Evolutionary conservation across 1,140 invertebrate genomes (phyloP), one percentile per base, ranked within the genome.

Genomic region (Drosophila pseudoananassae): DNA sequence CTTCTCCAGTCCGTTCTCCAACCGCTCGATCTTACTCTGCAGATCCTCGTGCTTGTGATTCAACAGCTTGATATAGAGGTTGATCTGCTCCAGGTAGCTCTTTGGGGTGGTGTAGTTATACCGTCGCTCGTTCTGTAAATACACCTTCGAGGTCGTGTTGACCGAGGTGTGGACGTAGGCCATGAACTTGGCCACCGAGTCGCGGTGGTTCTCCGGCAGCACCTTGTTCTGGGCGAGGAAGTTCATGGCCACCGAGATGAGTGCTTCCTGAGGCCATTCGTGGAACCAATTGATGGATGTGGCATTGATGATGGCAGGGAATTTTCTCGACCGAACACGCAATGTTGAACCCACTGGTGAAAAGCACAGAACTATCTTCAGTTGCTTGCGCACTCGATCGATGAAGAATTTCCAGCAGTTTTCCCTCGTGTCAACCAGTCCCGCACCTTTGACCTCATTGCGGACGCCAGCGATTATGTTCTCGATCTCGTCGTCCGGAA

Each of bases 351-450:
- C 98, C 31, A 98, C 97, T 2, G 98, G 98, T 29, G 97, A 98
- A 92, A 98, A 99, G 90, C 97, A 99, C 4, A 99, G 92, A 40
- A 99, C 97, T 49, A 98, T 95, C 93, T 98, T 98, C 10, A 99
- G 92, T 91, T 97, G 95, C 73, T 96, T 95, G 73, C 98, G 94
- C 12, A 99, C 98, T 90, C 97, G 94, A 91, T 99, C 98, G 78
- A 99, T 98, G 92, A 99, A 99, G 92, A 98, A 98, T 92, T 97
- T 98, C 98, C 98, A 99, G 92, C 98, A 99, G 89, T 98, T 98
- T 93, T 99, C 98, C 78, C 97, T 93, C 0, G 97, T 97, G 92
- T 99, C 98, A 55, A 97, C 90, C 92, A 97, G 92, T 47, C 96
- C 96, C 33, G 96, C 96, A 29, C 96, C 96, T 93, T 97, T 97